Conservation (phyloP, 35 echinoderm and acorn worm genomes). For the Apostichopus japonicus region DNA sequence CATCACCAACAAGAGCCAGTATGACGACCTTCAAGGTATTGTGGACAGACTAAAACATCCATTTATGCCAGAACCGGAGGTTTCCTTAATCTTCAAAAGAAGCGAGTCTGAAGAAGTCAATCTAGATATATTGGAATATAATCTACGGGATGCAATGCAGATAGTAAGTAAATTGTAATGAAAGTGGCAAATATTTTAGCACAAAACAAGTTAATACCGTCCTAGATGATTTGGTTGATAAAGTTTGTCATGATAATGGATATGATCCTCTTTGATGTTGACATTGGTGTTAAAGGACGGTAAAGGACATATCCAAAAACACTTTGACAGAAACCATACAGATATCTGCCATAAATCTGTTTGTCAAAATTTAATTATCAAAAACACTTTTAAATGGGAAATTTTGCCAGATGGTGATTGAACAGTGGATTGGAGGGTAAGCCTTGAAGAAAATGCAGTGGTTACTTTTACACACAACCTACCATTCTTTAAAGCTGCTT, state of each 20-base stretch:
- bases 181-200: too few relatives aligned
- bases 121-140: constrained; percentile 77
- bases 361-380: too few relatives aligned
- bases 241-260: neutral
- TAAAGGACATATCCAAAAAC: too few relatives aligned
- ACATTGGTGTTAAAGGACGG: neutral
- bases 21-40: constrained; percentile 83
- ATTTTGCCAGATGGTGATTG: too few relatives aligned
- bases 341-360: too few relatives aligned
- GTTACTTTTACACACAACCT: too few relatives aligned
- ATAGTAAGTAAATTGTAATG: constrained; percentile 59
- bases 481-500: too few relatives aligned
- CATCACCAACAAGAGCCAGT: constrained; percentile 72
- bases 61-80: constrained; percentile 95
- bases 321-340: too few relatives aligned
- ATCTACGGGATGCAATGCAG: constrained; percentile 79
- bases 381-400: too few relatives aligned
- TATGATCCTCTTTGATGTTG: neutral
- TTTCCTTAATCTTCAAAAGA: constrained; percentile 95
- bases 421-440: too few relatives aligned
- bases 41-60: constrained; percentile 71
- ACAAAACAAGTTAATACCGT: too few relatives aligned
- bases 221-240: neutral
- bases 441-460: too few relatives aligned
- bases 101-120: constrained; percentile 87